Conservation (phyloP, 2,113 vertebrate species). For the Eptatretus burgeri region DNA sequence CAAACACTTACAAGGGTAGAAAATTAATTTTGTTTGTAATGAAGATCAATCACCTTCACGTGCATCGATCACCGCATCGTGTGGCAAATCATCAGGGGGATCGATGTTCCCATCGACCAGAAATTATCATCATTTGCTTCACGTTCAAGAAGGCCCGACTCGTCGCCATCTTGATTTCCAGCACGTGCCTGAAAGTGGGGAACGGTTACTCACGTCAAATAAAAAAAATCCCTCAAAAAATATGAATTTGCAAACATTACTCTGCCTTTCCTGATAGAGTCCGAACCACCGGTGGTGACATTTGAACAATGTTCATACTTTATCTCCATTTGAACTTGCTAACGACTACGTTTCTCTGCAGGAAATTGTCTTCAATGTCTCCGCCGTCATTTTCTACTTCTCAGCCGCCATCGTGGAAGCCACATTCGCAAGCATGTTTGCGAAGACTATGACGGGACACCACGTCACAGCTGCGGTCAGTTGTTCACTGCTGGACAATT, state of each 20-base stretch:
- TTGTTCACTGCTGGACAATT: neutral
- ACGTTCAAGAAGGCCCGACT: no score
- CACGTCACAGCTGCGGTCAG: neutral
- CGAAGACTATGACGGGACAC: neutral
- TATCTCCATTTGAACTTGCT: neutral
- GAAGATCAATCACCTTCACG: no score
- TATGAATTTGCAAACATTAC: neutral
- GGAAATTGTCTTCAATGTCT: neutral
- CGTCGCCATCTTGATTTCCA: no score
- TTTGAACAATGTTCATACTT: neutral
- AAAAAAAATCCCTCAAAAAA: neutral
- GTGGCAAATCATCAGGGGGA: no score
- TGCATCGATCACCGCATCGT: no score
- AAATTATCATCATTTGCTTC: no score
- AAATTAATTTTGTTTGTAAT: no score
- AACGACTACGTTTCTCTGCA: neutral
- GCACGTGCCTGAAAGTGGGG: no score
- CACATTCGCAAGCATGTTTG: neutral
- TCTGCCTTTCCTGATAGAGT: neutral
- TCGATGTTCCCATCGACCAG: no score
- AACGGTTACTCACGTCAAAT: neutral
- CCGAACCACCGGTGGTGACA: neutral
- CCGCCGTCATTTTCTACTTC: constrained; percentile 3
- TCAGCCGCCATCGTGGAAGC: constrained; percentile 1
- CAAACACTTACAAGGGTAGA: no score